Evolutionary conservation across 2,888 invertebrate species (phyloP), one percentile per base, ranked within the genome.

Genomic region (Drosophila mayaguana): DNA sequence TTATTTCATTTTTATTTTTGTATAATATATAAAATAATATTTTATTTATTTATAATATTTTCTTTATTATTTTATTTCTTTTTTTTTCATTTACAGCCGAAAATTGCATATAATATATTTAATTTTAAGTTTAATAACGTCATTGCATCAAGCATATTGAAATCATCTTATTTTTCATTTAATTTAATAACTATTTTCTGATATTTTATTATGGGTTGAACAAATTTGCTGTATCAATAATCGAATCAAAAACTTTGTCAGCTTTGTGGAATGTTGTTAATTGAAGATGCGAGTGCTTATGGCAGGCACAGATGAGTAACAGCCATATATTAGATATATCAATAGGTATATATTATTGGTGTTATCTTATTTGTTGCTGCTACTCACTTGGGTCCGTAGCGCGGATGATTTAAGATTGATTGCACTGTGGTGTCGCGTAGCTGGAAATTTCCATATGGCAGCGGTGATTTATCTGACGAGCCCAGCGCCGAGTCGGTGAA

Each of bases 361-460:
- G 7, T 28, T 8, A 20, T 61, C 14, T n/a, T 36, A 14, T 9
- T 45, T 57, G n/a, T 28, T 9, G 48, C n/a, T 57, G 32, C 32
- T 32, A 94, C 95, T 94, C 94, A 96, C 95, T 97, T 96, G 66
- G 97, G 96, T 90, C 98, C 97, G 94, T 97, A 98, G 93, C 98
- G 94, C 53, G 98, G 98, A 93, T 98, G 97, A 84, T 93, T 93
- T 77, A 93, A 88, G 79, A 98, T 98, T 62, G 97, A 97, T 93
- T 98, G 97, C 60, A 98, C 98, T 57, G 98, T 98, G 67, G 98
- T 97, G 91, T 98, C 98, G 70, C 98, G 94, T 43, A 98, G 94
- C 92, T 98, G 98, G 93, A 98, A 98, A 93, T 98, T 98, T 64
- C 98, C 98, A 93, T 98, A 98, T 63, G 98, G 98, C 88, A 98